phyloP scores from a whole-genome alignment of 2,113 vertebrate species.

The Cisticola juncidis region DNA sequence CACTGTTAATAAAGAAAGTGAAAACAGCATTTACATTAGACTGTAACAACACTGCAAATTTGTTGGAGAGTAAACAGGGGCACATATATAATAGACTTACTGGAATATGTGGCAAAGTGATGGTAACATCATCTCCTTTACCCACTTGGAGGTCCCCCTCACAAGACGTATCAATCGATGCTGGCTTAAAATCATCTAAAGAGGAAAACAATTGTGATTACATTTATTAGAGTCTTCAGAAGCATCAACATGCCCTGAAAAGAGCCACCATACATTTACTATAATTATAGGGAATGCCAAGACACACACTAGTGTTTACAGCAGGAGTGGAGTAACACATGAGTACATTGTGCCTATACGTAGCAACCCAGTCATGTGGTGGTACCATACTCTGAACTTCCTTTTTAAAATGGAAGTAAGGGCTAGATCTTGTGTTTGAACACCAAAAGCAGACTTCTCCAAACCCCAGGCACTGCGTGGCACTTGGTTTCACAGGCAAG shows the following conservation, averaged over 20 bases:
- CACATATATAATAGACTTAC: slow-evolving; percentile 73
- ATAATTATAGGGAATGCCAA: background rate
- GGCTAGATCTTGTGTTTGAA: background rate
- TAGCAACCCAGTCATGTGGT: too few relatives aligned
- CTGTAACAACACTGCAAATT: background rate
- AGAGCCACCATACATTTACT: background rate
- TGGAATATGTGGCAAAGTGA: slow-evolving; percentile 95
- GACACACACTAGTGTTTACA: background rate
- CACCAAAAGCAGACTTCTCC: background rate
- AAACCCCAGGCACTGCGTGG: background rate
- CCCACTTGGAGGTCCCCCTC: slow-evolving; percentile 97
- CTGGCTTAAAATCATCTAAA: slow-evolving; percentile 98
- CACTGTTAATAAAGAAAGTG: background rate
- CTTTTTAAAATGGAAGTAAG: background rate
- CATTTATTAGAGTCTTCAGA: background rate
- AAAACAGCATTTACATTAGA: background rate
- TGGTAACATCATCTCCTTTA: slow-evolving; percentile 98
- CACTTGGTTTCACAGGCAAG: background rate
- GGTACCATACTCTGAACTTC: background rate
- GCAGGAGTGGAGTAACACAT: background rate
- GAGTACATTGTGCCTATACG: rapidly evolving
- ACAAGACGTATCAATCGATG: slow-evolving; percentile 94
- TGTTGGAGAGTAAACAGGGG: background rate
- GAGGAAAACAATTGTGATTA: background rate
- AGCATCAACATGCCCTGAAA: background rate